Conservation (phyloP, 1,140 invertebrate genomes). For the Penaeus vannamei region DNA sequence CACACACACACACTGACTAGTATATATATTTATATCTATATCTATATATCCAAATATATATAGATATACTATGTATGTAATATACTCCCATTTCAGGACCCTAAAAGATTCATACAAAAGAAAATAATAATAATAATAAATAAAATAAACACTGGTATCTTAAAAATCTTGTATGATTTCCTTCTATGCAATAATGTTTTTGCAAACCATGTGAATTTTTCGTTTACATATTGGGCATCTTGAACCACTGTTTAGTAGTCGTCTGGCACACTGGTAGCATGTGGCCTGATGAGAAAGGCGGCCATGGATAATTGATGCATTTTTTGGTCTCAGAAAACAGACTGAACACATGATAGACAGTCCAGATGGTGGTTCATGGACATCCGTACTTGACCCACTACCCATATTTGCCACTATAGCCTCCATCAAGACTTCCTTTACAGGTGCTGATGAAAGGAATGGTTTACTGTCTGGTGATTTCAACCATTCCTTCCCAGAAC, state of each 20-base stretch:
- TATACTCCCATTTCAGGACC: too few species aligned
- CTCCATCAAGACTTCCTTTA: background rate
- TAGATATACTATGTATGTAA: too few species aligned
- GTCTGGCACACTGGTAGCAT: slow-evolving; percentile 62
- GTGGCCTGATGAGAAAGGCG: slow-evolving; percentile 62
- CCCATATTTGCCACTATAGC: too few species aligned
- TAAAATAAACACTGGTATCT: background rate
- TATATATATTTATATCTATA: too few species aligned
- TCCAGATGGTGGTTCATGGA: background rate
- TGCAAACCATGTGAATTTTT: slow-evolving; percentile 65
- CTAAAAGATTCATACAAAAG: too few species aligned
- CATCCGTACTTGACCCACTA: background rate
- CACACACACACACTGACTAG: background rate
- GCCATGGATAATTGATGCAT: slow-evolving; percentile 65
- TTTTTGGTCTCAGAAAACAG: slow-evolving; percentile 61
- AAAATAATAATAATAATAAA: background rate
- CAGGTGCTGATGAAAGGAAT: background rate
- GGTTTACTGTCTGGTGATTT: slow-evolving; percentile 34
- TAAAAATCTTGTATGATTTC: too few species aligned
- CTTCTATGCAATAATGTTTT: slow-evolving; percentile 46
- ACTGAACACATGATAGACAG: slow-evolving; percentile 49
- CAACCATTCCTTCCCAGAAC: slow-evolving; percentile 33
- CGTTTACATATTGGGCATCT: slow-evolving; percentile 61
- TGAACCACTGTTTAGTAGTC: slow-evolving; percentile 49
- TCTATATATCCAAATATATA: too few species aligned